Percentiles rank a stretch among this genome's conserved stretches.
phyloP scores from a whole-genome alignment of 2,113 vertebrate species.

The Excalfactoria chinensis region DNA sequence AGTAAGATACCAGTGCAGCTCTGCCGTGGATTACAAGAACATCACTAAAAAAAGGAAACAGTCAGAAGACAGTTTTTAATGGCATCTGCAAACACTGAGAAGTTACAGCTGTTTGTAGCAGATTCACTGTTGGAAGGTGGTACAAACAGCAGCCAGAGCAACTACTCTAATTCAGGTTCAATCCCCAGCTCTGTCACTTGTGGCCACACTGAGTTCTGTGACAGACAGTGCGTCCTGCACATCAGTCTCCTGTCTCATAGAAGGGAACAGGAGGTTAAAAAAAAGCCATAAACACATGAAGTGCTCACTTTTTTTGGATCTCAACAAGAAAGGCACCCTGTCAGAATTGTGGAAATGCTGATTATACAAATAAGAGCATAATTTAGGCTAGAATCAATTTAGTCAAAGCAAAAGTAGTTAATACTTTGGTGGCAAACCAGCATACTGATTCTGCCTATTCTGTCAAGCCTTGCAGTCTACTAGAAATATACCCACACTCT shows the following conservation, averaged over 20 bases:
- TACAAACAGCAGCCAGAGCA: neutral
- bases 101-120: neutral
- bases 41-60: neutral
- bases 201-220: neutral
- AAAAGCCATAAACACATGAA: neutral
- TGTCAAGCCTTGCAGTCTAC: neutral
- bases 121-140: neutral
- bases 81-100: neutral
- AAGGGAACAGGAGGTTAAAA: neutral
- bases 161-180: neutral
- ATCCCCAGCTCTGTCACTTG: neutral
- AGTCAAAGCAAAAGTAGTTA: neutral
- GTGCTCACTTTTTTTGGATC: neutral
- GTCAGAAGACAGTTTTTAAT: neutral
- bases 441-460: neutral
- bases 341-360: neutral
- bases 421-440: neutral
- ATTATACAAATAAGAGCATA: neutral
- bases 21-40: neutral
- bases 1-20: neutral
- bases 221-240: neutral
- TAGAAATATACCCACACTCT: neutral
- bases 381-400: neutral
- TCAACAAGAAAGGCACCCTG: neutral
- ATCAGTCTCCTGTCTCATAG: neutral